Evolutionary conservation across 2,797 vertebrate species (phyloP), one percentile per base, ranked within the genome.

Genomic region (Malacoraja senta): DNA sequence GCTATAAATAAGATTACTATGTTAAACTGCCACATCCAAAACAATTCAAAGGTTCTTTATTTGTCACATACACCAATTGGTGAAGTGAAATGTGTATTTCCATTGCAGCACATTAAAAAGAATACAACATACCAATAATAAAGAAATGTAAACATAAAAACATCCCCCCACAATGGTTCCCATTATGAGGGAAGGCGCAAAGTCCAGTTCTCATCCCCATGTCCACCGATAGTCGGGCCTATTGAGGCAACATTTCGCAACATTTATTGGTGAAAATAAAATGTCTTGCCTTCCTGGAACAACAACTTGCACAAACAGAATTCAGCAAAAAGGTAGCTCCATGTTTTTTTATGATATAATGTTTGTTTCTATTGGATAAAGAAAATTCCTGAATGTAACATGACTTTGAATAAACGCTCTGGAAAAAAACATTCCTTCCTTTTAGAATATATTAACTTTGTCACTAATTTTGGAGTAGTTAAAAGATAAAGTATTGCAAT

Each of bases 351-450:
- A 88, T 88, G 13, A 32, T 35, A 38, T 79, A 19, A 68, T 68
- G n/a, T 1, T 29, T 10, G 53, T 86, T 17, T 19, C 21, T 32
- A n/a, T 88, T 88, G 15, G 15, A 35, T 9, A 32, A 35, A 68
- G 12, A 32, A 32, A 68, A 65, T 35, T 63, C 58, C 12, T 86
- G 8, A 21, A 53, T 53, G 3, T 32, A 2, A 88, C 7, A 35
- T 95, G 63, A 93, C 96, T 94, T 97, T 96, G 61, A 94, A 97
- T 96, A 95, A 95, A 93, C 93, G 94, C 12, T 93, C 94, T 93
- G 93, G 95, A 95, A 94, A 93, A 93, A 93, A 61, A 96, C 95
- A 17, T 97, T 97, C 94, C 96, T 97, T 94, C 96, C 96, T 94
- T 97, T 96, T 94, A 96, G 96, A 96, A 96, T 96, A 96, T 94